Evolutionary conservation across 1,140 invertebrate species (phyloP).

Genomic region (Tetramorium parvispinum): DNA sequence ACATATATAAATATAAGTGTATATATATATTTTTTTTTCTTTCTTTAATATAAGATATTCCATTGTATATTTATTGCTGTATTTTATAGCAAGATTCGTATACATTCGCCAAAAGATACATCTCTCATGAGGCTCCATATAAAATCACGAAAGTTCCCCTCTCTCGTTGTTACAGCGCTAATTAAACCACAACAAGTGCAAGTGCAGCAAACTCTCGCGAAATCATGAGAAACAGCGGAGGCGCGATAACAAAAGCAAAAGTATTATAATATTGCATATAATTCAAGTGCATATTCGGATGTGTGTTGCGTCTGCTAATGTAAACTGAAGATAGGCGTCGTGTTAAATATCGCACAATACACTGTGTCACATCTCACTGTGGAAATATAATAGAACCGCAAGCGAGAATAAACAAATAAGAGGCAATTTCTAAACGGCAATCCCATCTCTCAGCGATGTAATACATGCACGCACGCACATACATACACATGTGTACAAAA

Average conservation of each 20-base stretch:
- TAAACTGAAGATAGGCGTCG: constrained; percentile 18
- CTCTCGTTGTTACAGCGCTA: constrained; percentile 43
- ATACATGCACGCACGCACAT: constrained; percentile 15
- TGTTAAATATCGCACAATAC: constrained; percentile 21
- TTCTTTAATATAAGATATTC: constrained; percentile 30
- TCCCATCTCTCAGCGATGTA: constrained; percentile 10
- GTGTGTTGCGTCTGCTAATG: constrained; percentile 27
- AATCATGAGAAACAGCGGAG: constrained; percentile 30
- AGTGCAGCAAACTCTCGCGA: constrained; percentile 29
- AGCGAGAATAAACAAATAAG: constrained; percentile 33
- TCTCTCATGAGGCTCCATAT: constrained; percentile 34
- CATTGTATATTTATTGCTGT: constrained; percentile 52
- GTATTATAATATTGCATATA: constrained; percentile 10
- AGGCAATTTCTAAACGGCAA: constrained; percentile 3
- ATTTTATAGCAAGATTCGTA: constrained; percentile 37
- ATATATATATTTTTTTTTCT: no score
- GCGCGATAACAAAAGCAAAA: constrained; percentile 30
- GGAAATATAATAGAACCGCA: constrained; percentile 3
- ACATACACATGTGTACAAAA: constrained; percentile 22
- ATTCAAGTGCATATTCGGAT: constrained; percentile 25
- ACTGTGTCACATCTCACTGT: constrained; percentile 5
- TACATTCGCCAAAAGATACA: constrained; percentile 42
- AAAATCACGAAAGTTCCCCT: constrained; percentile 59
- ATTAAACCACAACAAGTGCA: not conserved
- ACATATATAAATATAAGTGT: not conserved